Evolutionary conservation across 2,888 invertebrate species (phyloP), one percentile per base, ranked within the genome.

Genomic region (Chymomyza fuscimana): DNA sequence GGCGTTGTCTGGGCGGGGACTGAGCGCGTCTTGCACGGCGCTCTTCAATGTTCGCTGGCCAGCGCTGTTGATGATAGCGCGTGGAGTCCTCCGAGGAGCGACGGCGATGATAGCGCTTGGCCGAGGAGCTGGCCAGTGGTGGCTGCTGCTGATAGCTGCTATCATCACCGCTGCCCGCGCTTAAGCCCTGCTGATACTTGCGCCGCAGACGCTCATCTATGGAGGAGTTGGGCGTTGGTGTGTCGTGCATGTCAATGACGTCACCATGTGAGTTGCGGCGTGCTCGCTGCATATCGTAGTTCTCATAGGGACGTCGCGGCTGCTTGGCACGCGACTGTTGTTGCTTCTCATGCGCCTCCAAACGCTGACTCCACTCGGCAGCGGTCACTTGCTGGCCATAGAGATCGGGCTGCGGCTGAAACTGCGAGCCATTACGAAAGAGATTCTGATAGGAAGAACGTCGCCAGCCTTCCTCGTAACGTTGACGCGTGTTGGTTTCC

Each of bases 391-490:
- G 89, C 65, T 94, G 94, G 32, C 95, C 95, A 80, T 95, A 95
- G 19, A 95, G 92, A 88, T 95, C 95, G 78, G 95, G 92, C 73
- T 94, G 93, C 16, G 94, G 93, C 78, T 94, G 94, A 81, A 94
- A 94, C 67, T 89, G 89, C 0, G 81, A 69, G 61, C 93, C 93
- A 60, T 93, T 92, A 2, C 88, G 78, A 62, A 83, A 86, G 19
- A 91, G 82, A 70, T 91, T 90, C 71, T 93, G 92, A 80, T 94
- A 94, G 74, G 93, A 94, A 15, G 95, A 94, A 72, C 94, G 93
- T 73, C 95, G 93, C 95, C 95, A 95, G 0, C 95, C 94, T 61
- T 95, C 94, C 70, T 95, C 94, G 80, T 95, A 95, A 69, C 94
- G 93, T 60, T 93, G 93, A 16, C 93, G 93, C 19, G 93, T 93